phyloP scores from a whole-genome alignment of 1,140 invertebrate genomes.

The Plodia interpunctella region DNA sequence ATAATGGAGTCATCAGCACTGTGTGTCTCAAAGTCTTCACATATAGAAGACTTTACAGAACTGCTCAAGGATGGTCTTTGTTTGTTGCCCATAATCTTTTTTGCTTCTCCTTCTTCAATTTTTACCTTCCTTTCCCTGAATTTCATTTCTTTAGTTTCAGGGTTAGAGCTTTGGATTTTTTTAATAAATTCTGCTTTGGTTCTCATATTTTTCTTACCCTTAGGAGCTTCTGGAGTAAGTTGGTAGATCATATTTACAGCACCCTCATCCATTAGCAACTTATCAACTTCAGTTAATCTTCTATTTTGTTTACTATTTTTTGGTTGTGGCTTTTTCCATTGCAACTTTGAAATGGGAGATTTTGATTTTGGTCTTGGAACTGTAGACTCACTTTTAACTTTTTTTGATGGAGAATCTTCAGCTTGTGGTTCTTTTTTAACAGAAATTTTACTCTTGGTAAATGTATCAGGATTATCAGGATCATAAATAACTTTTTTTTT shows the following conservation, averaged over 20 bases:
- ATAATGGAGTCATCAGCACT: constrained; percentile 87
- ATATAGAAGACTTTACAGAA: constrained; percentile 73
- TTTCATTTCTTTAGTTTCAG: constrained; percentile 70
- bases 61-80: constrained; percentile 54
- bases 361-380: constrained; percentile 48
- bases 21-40: constrained; percentile 79
- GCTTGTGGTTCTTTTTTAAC: constrained; percentile 35
- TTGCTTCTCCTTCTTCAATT: constrained; percentile 63
- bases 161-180: constrained; percentile 77
- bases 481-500: constrained; percentile 84
- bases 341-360: constrained; percentile 53
- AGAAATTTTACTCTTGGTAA: constrained; percentile 53
- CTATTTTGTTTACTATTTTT: constrained; percentile 76
- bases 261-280: constrained; percentile 88
- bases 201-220: constrained; percentile 70
- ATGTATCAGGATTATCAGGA: constrained; percentile 80
- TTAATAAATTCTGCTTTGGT: constrained; percentile 77
- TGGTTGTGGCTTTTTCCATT: constrained; percentile 66
- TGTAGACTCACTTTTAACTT: constrained; percentile 42
- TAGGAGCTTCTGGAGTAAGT: constrained; percentile 74
- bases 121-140: constrained; percentile 71
- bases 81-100: constrained; percentile 64
- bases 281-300: constrained; percentile 84
- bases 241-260: constrained; percentile 91
- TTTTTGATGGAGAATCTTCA: constrained; percentile 43